Conservation (phyloP, 2,113 vertebrate genomes). For the Ceratotherium simum region DNA sequence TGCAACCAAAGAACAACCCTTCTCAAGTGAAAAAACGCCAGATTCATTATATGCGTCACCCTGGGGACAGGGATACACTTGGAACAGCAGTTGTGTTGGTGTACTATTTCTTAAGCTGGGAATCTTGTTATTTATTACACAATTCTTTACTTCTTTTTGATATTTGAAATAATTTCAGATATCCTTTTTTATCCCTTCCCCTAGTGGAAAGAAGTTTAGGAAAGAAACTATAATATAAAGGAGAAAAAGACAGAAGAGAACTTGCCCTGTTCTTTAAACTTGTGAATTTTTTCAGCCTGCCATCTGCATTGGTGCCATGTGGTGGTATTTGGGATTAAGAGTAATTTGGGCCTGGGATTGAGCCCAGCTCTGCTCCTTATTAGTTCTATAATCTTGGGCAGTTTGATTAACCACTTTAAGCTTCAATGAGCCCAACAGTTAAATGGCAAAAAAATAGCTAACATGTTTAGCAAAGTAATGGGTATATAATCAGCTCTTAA, state of each 20-base stretch:
- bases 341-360: neutral
- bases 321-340: no score
- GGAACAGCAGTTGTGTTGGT: neutral
- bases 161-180: slow-evolving; percentile 1
- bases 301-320: neutral
- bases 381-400: neutral
- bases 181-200: neutral
- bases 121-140: neutral
- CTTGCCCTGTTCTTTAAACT: neutral
- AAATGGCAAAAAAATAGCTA: neutral
- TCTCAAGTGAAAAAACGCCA: neutral
- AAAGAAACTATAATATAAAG: neutral
- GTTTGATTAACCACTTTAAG: neutral
- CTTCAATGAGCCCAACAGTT: neutral
- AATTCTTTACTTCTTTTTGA: neutral
- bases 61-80: fast-evolving
- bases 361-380: neutral
- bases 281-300: neutral
- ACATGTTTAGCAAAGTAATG: neutral
- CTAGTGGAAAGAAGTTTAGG: neutral
- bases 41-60: no score
- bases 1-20: neutral
- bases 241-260: neutral
- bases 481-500: neutral
- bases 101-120: neutral